These are phyloP conservation scores for Peromyscus attwateri DNA, from an alignment of 2,797 vertebrate species.

Conservation along the genomic window DNA sequence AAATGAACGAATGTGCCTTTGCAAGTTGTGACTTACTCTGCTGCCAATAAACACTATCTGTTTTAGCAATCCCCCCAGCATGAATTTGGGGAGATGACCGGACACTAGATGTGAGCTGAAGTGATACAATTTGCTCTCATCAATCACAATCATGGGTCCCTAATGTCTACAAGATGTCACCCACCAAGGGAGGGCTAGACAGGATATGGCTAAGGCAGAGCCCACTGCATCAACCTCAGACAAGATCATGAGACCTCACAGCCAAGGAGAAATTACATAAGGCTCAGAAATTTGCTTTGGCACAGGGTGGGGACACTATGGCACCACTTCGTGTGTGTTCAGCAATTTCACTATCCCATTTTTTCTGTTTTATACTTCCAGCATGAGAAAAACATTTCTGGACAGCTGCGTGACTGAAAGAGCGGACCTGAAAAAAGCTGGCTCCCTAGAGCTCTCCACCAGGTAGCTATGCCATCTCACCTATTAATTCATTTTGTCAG, in stretches of 20 bases:
- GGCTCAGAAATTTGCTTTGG: constrained; percentile 88
- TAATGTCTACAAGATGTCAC: background rate
- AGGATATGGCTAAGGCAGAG: constrained; percentile 32
- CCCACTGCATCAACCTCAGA: background rate
- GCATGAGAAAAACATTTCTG: constrained; percentile 79
- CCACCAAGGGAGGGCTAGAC: constrained; percentile 38
- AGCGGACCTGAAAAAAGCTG: constrained; percentile 71
- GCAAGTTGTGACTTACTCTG: constrained; percentile 17
- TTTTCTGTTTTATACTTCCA: constrained; percentile 82
- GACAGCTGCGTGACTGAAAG: constrained; percentile 51
- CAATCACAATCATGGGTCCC: background rate
- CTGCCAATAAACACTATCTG: constrained; percentile 1
- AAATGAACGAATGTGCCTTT: constrained; percentile 59
- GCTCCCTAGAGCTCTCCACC: constrained; percentile 12
- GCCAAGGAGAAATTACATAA: constrained; percentile 81
- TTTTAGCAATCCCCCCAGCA: background rate
- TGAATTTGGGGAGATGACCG: background rate
- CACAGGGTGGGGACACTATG: constrained; percentile 85
- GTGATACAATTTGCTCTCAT: background rate
- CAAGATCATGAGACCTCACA: constrained; percentile 58
- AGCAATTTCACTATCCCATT: constrained; percentile 85
- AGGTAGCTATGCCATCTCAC: constrained; percentile 13
- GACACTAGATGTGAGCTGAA: background rate
- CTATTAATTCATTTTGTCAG: constrained; percentile 16
- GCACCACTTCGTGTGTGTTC: constrained; percentile 87